Evolutionary conservation across 2,797 vertebrate genomes (phyloP).

Genomic region (Paedocypris micromegethes): DNA sequence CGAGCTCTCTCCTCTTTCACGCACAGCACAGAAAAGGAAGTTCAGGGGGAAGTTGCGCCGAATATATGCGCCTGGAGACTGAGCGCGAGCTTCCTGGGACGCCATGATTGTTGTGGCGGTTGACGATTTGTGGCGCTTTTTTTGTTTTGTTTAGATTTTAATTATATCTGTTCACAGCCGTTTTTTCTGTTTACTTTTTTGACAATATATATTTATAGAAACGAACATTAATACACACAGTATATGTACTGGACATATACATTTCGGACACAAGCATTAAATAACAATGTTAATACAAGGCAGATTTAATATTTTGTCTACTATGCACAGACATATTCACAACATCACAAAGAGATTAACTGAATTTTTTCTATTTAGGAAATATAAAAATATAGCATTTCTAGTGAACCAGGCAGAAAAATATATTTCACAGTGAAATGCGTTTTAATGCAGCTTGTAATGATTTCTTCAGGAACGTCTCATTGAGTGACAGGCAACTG

Average conservation of each 20-base stretch:
- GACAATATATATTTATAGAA: no score
- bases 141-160: not conserved
- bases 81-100: constrained; percentile 27
- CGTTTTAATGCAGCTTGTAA: constrained; percentile 79
- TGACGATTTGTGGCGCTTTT: no score
- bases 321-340: constrained; percentile 2
- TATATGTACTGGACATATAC: no score
- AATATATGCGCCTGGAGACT: constrained; percentile 46
- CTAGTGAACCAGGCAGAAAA: not conserved
- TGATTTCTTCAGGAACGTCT: constrained; percentile 80
- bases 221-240: no score
- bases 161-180: not conserved
- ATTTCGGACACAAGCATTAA: no score
- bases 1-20: constrained; percentile 39
- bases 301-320: not conserved
- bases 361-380: not conserved
- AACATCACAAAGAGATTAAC: constrained; percentile 3
- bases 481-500: constrained; percentile 65
- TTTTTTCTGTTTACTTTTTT: no score
- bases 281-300: not conserved
- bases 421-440: constrained; percentile 44
- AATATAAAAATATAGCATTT: not conserved
- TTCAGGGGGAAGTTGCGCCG: constrained; percentile 50
- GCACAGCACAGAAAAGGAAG: constrained; percentile 66
- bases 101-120: constrained; percentile 52